These are phyloP conservation scores for Hyles lineata DNA, from an alignment of 2,888 invertebrate species.

Conservation along the genomic window DNA sequence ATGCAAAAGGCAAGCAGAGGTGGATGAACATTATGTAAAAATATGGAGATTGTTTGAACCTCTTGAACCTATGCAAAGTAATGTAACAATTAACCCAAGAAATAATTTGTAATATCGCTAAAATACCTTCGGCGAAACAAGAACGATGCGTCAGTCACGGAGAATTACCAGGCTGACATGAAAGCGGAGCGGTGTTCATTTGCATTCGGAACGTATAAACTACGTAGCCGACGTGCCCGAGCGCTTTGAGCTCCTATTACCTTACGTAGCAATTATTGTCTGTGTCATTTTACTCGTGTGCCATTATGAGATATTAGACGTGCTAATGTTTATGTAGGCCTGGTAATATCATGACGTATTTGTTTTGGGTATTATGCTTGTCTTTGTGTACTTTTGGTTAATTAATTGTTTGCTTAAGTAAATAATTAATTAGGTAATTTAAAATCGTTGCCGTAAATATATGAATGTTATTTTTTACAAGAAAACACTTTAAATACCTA, in stretches of 20 bases:
- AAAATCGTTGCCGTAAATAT: too few species aligned
- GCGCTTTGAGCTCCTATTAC: conserved; percentile 27
- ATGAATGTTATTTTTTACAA: too few species aligned
- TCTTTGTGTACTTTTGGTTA: neutral
- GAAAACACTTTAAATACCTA: too few species aligned
- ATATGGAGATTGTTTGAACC: too few species aligned
- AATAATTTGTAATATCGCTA: neutral
- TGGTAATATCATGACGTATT: neutral
- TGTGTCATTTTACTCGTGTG: conserved; percentile 7
- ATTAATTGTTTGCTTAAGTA: too few species aligned
- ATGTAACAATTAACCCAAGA: too few species aligned
- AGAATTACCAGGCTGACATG: conserved; percentile 30
- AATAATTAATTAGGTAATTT: too few species aligned
- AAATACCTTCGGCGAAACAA: conserved; percentile 2
- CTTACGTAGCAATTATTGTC: conserved; percentile 21
- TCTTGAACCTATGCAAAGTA: too few species aligned
- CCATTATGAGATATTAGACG: conserved; percentile 18
- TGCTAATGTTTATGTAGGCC: conserved; percentile 1
- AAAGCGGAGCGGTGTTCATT: conserved; percentile 25
- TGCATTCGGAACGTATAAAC: conserved; percentile 27
- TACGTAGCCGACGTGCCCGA: conserved; percentile 18
- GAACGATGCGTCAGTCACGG: conserved; percentile 5
- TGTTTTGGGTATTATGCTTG: neutral
- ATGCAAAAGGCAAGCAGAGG: too few species aligned
- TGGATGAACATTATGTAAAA: too few species aligned